These are phyloP conservation scores for Eustalomyia histrio DNA, from an alignment of 2,888 invertebrate species.

Conservation along the genomic window DNA sequence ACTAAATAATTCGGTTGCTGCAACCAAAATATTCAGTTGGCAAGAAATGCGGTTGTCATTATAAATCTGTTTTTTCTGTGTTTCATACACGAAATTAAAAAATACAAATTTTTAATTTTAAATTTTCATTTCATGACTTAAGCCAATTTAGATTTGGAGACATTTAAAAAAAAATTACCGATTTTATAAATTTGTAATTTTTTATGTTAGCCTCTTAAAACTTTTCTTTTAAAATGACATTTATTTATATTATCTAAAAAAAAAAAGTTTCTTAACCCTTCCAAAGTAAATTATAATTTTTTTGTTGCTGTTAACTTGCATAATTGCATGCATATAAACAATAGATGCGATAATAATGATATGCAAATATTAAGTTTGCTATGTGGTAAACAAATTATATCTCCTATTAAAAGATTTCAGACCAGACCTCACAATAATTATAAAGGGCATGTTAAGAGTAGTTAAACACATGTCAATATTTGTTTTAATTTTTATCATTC, in stretches of 20 bases:
- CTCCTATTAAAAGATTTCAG: not conserved
- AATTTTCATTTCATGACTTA: too few species aligned
- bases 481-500: conserved; percentile 22
- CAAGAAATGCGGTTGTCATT: too few species aligned
- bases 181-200: too few species aligned
- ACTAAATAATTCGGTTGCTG: too few species aligned
- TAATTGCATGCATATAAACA: not conserved
- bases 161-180: too few species aligned
- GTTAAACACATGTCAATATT: conserved; percentile 42
- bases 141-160: too few species aligned
- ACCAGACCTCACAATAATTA: not conserved
- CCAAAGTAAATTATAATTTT: not conserved
- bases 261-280: not conserved
- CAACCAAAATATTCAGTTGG: too few species aligned
- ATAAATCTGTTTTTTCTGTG: too few species aligned
- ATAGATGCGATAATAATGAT: not conserved
- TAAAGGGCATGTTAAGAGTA: not conserved
- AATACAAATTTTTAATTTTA: too few species aligned
- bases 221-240: not conserved
- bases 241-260: not conserved
- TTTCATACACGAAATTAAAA: too few species aligned
- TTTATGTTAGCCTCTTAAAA: not conserved
- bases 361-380: not conserved
- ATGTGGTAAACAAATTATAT: not conserved
- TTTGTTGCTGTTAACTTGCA: not conserved